Conservation (phyloP, 2,113 vertebrate species). For the zebrafish (Danio rerio) region DNA sequence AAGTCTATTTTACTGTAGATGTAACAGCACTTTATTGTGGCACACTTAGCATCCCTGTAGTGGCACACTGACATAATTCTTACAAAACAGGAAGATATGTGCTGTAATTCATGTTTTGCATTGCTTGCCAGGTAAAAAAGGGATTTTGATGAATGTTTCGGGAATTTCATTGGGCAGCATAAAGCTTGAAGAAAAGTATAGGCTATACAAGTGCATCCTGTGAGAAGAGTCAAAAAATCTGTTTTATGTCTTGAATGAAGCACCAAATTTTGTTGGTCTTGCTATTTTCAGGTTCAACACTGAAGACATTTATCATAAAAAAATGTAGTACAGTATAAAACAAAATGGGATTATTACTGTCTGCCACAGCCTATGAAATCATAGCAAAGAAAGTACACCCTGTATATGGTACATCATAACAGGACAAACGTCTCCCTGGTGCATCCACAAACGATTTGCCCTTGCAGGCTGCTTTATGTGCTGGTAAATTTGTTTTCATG, state of each 20-base stretch:
- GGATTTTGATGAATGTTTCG: not conserved
- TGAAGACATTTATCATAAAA: not conserved
- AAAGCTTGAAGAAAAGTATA: not conserved
- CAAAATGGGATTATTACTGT: not conserved
- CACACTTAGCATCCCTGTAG: too few species aligned
- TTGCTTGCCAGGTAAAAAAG: too few species aligned
- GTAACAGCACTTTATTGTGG: too few species aligned
- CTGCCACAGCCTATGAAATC: not conserved
- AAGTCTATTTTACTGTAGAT: too few species aligned
- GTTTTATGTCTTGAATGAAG: not conserved
- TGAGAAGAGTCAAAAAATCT: not conserved
- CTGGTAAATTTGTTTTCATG: not conserved
- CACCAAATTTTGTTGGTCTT: not conserved
- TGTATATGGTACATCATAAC: not conserved
- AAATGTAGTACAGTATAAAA: not conserved
- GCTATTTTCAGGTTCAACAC: not conserved
- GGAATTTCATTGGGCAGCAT: not conserved
- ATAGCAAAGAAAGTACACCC: not conserved
- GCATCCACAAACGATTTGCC: conserved; percentile 4
- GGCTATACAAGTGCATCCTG: not conserved
- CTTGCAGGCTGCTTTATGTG: not conserved
- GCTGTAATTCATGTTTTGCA: too few species aligned
- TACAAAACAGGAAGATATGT: too few species aligned
- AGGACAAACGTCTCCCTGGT: not conserved
- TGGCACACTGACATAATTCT: too few species aligned